These are phyloP conservation scores for Enteromius viviparus DNA, from an alignment of 2,797 vertebrate genomes.

Conservation along the genomic window DNA sequence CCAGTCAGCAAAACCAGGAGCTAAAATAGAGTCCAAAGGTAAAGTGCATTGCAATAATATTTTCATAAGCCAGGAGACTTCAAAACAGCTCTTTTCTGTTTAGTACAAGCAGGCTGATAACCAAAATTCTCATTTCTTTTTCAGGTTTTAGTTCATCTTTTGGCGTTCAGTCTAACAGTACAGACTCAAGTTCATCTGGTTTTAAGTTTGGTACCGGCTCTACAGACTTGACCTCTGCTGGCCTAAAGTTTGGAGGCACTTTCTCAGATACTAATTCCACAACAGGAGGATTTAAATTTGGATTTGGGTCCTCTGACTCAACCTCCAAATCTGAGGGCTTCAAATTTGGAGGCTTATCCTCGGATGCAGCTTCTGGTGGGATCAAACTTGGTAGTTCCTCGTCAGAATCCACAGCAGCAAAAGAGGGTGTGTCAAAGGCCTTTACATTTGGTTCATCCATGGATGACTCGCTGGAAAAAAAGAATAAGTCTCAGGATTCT, in stretches of 20 bases:
- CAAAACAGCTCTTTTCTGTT: not conserved
- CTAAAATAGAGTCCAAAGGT: conserved; percentile 87
- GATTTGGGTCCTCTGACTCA: conserved; percentile 68
- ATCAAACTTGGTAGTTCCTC: conserved; percentile 1
- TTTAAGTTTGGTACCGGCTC: conserved; percentile 83
- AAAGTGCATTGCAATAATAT: conserved; percentile 51
- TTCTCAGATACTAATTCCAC: conserved; percentile 70
- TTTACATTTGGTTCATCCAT: conserved; percentile 71
- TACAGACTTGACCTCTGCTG: conserved; percentile 71
- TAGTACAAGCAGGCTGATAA: not conserved
- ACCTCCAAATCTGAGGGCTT: conserved; percentile 68
- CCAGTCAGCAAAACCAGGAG: conserved; percentile 83
- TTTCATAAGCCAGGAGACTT: not conserved
- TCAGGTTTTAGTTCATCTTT: conserved; percentile 77
- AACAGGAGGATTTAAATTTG: conserved; percentile 76
- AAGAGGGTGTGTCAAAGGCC: conserved; percentile 61
- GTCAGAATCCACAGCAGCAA: conserved; percentile 11
- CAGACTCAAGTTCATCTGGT: conserved; percentile 74
- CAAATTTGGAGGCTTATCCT: conserved; percentile 61
- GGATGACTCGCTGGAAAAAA: conserved; percentile 80
- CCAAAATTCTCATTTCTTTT: conserved; percentile 4
- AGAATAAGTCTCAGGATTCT: conserved; percentile 72
- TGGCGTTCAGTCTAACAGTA: conserved; percentile 72
- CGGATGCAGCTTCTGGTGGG: not conserved
- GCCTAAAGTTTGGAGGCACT: conserved; percentile 75